phyloP scores from a whole-genome alignment of 2,113 vertebrate genomes.

The Dryoscopus gambensis region DNA sequence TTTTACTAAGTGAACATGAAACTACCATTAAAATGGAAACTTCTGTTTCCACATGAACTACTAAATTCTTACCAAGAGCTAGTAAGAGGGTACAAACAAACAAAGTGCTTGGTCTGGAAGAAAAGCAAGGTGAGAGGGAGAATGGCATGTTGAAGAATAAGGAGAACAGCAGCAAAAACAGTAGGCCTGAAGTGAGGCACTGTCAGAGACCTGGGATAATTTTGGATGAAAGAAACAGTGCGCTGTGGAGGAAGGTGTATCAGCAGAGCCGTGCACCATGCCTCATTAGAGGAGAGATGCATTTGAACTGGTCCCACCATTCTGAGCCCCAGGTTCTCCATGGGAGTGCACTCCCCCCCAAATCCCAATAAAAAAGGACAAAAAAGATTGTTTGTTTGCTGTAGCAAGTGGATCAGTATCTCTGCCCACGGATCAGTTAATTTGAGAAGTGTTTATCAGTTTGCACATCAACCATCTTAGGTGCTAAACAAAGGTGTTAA shows the following conservation, averaged over 20 bases:
- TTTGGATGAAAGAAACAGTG: background rate
- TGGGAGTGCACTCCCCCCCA: background rate
- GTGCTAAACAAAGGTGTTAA: background rate
- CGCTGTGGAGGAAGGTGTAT: background rate
- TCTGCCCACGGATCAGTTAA: background rate
- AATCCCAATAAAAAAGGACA: background rate
- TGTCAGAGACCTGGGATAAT: background rate
- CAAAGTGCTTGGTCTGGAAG: background rate
- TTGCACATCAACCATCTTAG: background rate
- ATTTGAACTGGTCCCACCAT: background rate
- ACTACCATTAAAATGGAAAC: background rate
- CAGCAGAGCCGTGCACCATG: background rate
- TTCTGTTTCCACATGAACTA: background rate
- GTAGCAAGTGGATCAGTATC: background rate
- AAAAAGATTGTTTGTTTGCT: background rate
- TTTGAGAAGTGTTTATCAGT: background rate
- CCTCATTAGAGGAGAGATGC: background rate
- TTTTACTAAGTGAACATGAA: background rate
- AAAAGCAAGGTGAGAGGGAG: background rate
- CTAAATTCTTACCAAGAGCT: background rate
- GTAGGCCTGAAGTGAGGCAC: background rate
- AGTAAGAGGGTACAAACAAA: background rate
- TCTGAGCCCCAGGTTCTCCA: background rate
- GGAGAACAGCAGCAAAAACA: background rate
- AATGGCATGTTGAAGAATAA: background rate